Evolutionary conservation across 2,888 invertebrate species (phyloP), one percentile per base, ranked within the genome.

Genomic region (Drosophila helvetica): DNA sequence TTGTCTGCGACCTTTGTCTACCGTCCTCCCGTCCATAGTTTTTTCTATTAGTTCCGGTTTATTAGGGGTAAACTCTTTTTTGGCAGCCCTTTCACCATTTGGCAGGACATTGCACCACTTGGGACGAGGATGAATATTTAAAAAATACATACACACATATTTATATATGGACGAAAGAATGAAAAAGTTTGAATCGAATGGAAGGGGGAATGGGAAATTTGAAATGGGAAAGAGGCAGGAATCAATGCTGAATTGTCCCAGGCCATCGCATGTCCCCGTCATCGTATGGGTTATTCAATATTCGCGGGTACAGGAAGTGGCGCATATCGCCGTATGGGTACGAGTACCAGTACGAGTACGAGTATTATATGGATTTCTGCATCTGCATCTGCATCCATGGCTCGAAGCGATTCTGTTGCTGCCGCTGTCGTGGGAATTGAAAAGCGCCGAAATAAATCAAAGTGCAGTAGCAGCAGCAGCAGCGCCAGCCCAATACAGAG

Each of bases 251-350:
- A 30, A 15, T 2, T 46, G 52, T 70, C 48, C 63, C 62, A 71
- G 51, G 72, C 61, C 54, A 47, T 58, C 10, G 10, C 2, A 27
- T 22, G 22, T 25, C 25, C 25, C 25, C 25, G 30, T 10, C 30
- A 12, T 10, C 15, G 15, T 2, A 38, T 52, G 66, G 85, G 83
- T 80, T 86, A 84, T 88, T 88, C 85, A 84, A 84, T 84, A 84
- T 87, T 88, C 88, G 84, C 84, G 84, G 84, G 84, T 84, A 84
- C 82, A 85, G 82, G 88, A 79, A 86, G 80, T 86, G 83, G n/a
- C 38, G 38, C 38, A 38, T 7, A 15, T 15, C 38, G n/a, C n/a
- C n/a, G 38, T 38, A 38, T 12, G 38, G 5, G 15, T 38, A 6
- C 6, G 38, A 15, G 15, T 0, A 15, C 5, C 12, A 33, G 38